These are phyloP conservation scores for Drosophila hydei DNA, from an alignment of 1,140 invertebrate species.

Conservation along the genomic window DNA sequence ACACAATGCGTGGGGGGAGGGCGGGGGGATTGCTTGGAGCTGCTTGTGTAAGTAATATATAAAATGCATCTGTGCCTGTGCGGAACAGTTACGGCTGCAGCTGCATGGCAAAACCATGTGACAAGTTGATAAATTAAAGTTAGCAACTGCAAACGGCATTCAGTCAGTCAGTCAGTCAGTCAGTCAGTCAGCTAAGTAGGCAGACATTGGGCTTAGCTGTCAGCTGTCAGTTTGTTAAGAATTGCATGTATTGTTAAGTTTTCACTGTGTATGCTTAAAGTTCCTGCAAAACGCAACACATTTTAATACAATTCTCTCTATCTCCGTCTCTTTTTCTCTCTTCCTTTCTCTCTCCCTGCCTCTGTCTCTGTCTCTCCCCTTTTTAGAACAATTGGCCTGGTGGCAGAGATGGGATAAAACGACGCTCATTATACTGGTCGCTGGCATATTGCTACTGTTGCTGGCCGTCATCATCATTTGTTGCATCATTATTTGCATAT, in stretches of 20 bases:
- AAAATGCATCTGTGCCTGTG: constrained; percentile 37
- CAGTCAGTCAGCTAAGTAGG: constrained; percentile 40
- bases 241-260: constrained; percentile 43
- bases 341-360: constrained; percentile 2
- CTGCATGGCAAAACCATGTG: constrained; percentile 47
- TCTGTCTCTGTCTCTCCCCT: neutral
- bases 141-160: constrained; percentile 31
- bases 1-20: constrained; percentile 26
- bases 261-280: constrained; percentile 27
- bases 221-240: constrained; percentile 34
- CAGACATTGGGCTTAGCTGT: constrained; percentile 35
- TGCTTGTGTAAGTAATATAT: constrained; percentile 36
- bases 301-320: constrained; percentile 12
- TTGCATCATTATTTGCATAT: constrained; percentile 92
- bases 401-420: constrained; percentile 90
- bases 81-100: constrained; percentile 12
- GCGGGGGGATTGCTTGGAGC: neutral
- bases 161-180: constrained; percentile 23
- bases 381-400: constrained; percentile 88
- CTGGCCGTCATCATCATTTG: constrained; percentile 92
- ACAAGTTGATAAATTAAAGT: constrained; percentile 71
- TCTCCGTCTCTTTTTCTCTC: constrained; percentile 19
- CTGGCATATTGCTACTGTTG: constrained; percentile 89
- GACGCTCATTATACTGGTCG: constrained; percentile 90
- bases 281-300: constrained; percentile 2